These are phyloP conservation scores for Cylloceria caligata DNA, from an alignment of 2,888 invertebrate species.

Conservation along the genomic window DNA sequence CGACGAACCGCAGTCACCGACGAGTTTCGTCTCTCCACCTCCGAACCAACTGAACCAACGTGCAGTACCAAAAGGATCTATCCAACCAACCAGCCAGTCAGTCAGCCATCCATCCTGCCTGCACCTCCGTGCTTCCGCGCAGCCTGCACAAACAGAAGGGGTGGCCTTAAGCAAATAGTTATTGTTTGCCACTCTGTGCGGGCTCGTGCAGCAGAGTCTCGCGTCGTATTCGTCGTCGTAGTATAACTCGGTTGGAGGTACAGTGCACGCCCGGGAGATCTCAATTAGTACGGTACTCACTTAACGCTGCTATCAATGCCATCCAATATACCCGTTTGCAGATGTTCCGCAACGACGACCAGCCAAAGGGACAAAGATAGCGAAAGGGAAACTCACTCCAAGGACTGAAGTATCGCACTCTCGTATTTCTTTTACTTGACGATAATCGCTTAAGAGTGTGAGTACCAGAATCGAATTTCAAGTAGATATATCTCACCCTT, in stretches of 20 bases:
- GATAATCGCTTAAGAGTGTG: background rate
- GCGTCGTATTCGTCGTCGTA: conserved; percentile 34
- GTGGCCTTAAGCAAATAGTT: conserved; percentile 83
- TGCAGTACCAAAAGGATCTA: conserved; percentile 49
- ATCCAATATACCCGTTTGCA: conserved; percentile 68
- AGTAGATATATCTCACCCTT: background rate
- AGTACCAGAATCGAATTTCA: conserved; percentile 11
- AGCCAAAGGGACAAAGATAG: background rate
- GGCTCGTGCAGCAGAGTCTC: conserved; percentile 51
- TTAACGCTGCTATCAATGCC: conserved; percentile 76
- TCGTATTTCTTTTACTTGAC: background rate
- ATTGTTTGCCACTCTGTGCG: conserved; percentile 78
- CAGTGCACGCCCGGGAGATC: conserved; percentile 71
- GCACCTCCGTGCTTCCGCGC: conserved; percentile 73
- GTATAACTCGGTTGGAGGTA: conserved; percentile 54
- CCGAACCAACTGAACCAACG: conserved; percentile 26
- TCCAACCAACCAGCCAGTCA: conserved; percentile 19
- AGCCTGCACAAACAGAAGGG: conserved; percentile 81
- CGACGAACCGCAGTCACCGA: conserved; percentile 39
- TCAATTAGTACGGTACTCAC: conserved; percentile 80
- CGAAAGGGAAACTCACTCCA: background rate
- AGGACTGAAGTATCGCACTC: conserved; percentile 22
- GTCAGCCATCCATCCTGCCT: conserved; percentile 61
- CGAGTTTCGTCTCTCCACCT: conserved; percentile 38
- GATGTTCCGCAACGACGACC: conserved; percentile 46